Conservation (phyloP, 2,888 invertebrate species). For the Xanthorhoe spadicearia region DNA sequence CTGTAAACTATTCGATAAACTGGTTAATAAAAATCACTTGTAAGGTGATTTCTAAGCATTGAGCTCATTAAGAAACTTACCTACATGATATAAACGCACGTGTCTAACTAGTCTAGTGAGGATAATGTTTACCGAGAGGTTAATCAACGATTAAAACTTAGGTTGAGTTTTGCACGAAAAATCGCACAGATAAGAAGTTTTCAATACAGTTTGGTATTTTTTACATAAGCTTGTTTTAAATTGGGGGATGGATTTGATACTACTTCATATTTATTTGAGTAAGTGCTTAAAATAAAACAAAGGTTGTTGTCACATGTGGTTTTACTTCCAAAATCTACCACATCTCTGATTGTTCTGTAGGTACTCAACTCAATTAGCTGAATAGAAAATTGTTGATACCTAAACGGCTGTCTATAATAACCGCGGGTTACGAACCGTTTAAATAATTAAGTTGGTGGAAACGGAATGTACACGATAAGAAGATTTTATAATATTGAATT, state of each 20-base stretch:
- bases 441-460: not conserved
- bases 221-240: too few species aligned
- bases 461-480: slow-evolving; percentile 6
- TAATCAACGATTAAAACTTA: not conserved
- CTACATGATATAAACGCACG: slow-evolving; percentile 20
- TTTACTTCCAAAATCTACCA: too few species aligned
- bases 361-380: too few species aligned
- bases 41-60: slow-evolving; percentile 22
- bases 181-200: too few species aligned
- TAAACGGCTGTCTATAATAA: not conserved
- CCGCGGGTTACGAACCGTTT: not conserved
- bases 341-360: too few species aligned
- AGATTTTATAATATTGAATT: slow-evolving; percentile 26
- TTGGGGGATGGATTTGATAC: too few species aligned
- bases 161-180: not conserved
- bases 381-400: not conserved
- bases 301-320: too few species aligned
- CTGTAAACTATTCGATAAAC: slow-evolving; percentile 22
- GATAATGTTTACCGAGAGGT: not conserved
- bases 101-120: slow-evolving; percentile 20
- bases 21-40: slow-evolving; percentile 20
- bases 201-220: too few species aligned
- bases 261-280: too few species aligned
- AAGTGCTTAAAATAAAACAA: too few species aligned
- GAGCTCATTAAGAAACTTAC: slow-evolving; percentile 25